Base-by-base conservation (phyloP, 2,797 vertebrate species). In the Pipistrellus pygmaeus region DNA sequence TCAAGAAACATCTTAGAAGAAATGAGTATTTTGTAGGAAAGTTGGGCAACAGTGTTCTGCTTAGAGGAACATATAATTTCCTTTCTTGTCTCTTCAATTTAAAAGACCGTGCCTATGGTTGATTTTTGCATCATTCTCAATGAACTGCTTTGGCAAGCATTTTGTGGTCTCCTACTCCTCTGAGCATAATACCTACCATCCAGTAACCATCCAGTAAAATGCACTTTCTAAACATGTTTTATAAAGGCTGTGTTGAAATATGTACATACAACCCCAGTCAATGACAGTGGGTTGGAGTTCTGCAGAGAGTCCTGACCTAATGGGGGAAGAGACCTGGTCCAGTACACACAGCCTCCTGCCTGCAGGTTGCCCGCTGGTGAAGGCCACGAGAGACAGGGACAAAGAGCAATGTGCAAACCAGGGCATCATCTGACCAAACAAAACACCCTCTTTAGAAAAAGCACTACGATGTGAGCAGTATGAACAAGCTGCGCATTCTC, bases 221-320 rank as follows among this genome's bases (percentile, higher is more conserved):
- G n/a, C 30, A 64, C 48, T 85, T 12, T 57, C 38, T 84, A 89
- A 48, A n/a, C 30, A 66, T 90, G 21, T 93, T 93, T 76, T 10
- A 27, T 48, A 68, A 68, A 35, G 7, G 38, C 20, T 41, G 5
- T 35, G 2, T 81, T 91, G 88, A 84, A 77, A 81, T 53, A 76
- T 30, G 2, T 8, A 25, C 46, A 23, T 44, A 32, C 46, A 71
- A 46, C 57, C 57, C 84, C 32, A 18, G 69, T 64, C 9, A 35
- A 12, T 44, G 44, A 44, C 11, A n/a, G 18, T 38, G 62, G 21
- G 17, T 0, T 60, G 6, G 73, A 82, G 64, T 73, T 21, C 18
- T 5, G 15, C 25, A 23, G 4, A 25, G 3, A 6, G 10, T 10
- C 73, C 13, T 0, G 0, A 25, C 72, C 30, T 35, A 60, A 55